Evolutionary conservation across 2,113 vertebrate genomes (phyloP), one percentile per base, ranked within the genome.

Genomic region (Percopsis transmontana): DNA sequence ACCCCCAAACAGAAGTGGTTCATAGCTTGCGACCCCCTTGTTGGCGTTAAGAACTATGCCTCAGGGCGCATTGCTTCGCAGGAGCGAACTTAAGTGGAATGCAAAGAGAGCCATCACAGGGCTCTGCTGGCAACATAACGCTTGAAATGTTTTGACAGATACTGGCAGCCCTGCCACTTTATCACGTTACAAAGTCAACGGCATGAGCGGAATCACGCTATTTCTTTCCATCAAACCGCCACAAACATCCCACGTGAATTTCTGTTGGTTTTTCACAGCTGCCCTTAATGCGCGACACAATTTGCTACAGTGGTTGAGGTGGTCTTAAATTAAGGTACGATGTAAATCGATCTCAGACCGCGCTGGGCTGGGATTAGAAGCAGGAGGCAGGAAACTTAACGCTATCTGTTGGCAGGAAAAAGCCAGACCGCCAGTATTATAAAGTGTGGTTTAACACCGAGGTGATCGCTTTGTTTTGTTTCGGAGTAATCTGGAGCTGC

Each of bases 161-260:
- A 68, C 80, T 74, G 74, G 72, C 76, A 76, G 80, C 71, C 72
- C 38, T 61, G 64, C 23, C 56, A 75, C 80, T 83, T 85, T 56
- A 79, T 85, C 74, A 9, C 20, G 74, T 87, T 82, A 87, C 80
- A 84, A 86, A 83, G 82, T 83, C 70, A 77, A 76, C 81, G 4
- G 24, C 45, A 55, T 68, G 74, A 62, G 66, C 72, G 41, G 21
- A 78, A 80, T 80, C 66, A 60, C 66, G 72, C 61, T 73, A 74
- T 68, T 71, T 74, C 71, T 50, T 62, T 68, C 55, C 14, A 55
- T 76, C 75, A 68, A 81, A 77, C 72, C 56, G 24, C 60, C 13
- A 64, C 75, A 59, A 80, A 70, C 68, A 66, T 41, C 48, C 1
- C 4, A 14, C 19, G 18, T 20, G 11, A 62, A 74, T 77, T 72